Base-by-base conservation (phyloP, 2,113 vertebrate genomes). In the Phrynosoma platyrhinos region DNA sequence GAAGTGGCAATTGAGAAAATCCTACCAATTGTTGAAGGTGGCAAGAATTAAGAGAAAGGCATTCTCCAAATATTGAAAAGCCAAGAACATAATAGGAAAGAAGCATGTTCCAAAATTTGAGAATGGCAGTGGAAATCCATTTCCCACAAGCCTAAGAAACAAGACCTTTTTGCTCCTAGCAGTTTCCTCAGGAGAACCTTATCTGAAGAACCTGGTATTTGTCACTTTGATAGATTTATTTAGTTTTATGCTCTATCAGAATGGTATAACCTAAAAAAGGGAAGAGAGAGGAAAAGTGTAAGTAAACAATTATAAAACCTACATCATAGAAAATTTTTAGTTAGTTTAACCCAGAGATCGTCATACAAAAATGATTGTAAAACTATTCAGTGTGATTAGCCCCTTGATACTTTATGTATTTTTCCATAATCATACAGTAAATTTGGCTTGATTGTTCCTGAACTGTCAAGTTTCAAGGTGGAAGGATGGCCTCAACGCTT, bases 181-280 rank as follows among this genome's bases (percentile, higher is more conserved):
- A 9, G 6, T 13, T 64, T 64, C 62, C 20, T 64, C 62, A 64
- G 62, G 62, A 64, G 62, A 21, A 13, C 62, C 20, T 21, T 64
- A 16, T 64, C 62, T 21, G 12, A 64, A 64, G 62, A 14, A 8
- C 10, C 58, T 12, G 9, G 52, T 55, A 79, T 55, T 52, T 79
- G 47, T 52, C 78, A 55, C n/a, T 85, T 85, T 20, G 58, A 77
- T 66, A 52, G 84, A 68, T 78, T 53, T 72, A 47, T 20, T 85
- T 27, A 64, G 5, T 85, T 78, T 47, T 66, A 9, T 12, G 32
- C 25, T 64, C 30, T 64, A 47, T 42, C 25, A 69, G 27, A 42
- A 77, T 42, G 55, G 55, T 85, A 16, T n/a, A 75, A 58, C 74
- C 52, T 75, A 76, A 36, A 78, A 78, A 74, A 23, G 9, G 21